A percentile compares a stretch with the other conserved stretches of the same genome.
Conservation (phyloP, 2,113 vertebrate species). For the Ptyas mucosa region DNA sequence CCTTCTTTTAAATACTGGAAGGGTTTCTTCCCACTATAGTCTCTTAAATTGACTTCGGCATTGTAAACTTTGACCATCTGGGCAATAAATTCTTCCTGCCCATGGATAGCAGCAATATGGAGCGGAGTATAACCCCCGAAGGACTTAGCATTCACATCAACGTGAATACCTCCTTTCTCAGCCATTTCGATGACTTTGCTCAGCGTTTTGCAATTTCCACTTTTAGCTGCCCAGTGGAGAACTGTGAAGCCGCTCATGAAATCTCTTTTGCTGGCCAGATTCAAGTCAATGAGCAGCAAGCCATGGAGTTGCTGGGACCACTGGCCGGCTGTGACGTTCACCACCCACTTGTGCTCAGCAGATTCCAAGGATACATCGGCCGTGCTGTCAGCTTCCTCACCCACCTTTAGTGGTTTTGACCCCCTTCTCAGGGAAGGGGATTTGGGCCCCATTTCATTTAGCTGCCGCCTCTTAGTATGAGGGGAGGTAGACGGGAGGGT, state of each 20-base stretch:
- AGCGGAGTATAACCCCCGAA: slow-evolving; percentile 87
- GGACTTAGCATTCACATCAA: slow-evolving; percentile 80
- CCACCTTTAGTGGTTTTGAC: slow-evolving; percentile 55
- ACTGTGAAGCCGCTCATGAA: slow-evolving; percentile 91
- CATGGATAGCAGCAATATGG: slow-evolving; percentile 87
- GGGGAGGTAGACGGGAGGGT: background rate
- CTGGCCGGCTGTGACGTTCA: slow-evolving; percentile 75
- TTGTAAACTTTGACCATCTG: slow-evolving; percentile 76
- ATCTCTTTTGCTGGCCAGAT: slow-evolving; percentile 82
- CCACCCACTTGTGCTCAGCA: slow-evolving; percentile 84
- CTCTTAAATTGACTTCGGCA: slow-evolving; percentile 74
- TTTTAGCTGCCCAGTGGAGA: slow-evolving; percentile 93
- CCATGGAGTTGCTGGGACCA: slow-evolving; percentile 84
- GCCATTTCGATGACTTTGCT: slow-evolving; percentile 74
- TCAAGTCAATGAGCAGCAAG: slow-evolving; percentile 78
- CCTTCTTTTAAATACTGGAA: slow-evolving; percentile 82
- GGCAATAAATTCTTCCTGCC: slow-evolving; percentile 72
- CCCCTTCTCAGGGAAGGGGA: slow-evolving; percentile 63
- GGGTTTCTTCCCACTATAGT: slow-evolving; percentile 86
- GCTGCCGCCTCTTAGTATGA: slow-evolving; percentile 39
- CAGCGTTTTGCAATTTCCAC: slow-evolving; percentile 80
- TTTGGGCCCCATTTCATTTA: slow-evolving; percentile 21
- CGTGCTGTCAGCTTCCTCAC: slow-evolving; percentile 63
- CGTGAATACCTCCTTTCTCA: slow-evolving; percentile 43
- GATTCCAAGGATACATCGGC: slow-evolving; percentile 74